Percentiles rank a stretch among this genome's conserved stretches.
Conservation (phyloP, 2,113 vertebrate species). For the Bos indicus region DNA sequence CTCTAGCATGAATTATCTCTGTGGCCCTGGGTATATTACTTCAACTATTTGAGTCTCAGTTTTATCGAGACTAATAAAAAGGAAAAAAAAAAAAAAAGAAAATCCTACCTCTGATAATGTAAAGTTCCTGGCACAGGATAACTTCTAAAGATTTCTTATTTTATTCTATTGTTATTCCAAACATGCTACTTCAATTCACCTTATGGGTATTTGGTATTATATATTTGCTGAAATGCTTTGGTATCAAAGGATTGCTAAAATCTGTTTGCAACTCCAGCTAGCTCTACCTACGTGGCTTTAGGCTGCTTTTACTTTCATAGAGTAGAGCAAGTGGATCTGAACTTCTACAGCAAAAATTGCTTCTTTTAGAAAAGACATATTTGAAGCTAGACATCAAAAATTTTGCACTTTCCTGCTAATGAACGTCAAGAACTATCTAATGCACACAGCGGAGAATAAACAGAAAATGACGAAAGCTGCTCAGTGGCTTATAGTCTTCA, state of each 20-base stretch:
- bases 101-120: not conserved
- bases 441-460: conserved; percentile 91
- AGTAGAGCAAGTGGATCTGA: conserved; percentile 86
- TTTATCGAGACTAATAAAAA: not conserved
- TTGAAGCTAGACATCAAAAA: conserved; percentile 89
- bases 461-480: conserved; percentile 92
- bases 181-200: not conserved
- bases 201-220: conserved; percentile 82
- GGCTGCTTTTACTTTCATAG: not conserved
- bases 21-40: not conserved
- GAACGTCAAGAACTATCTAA: conserved; percentile 89
- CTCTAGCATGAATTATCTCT: not conserved
- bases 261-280: conserved; percentile 90
- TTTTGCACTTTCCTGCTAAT: conserved; percentile 88
- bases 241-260: conserved; percentile 94
- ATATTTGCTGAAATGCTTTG: conserved; percentile 95
- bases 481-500: conserved; percentile 87
- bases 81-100: no score
- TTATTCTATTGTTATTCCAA: not conserved
- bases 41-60: not conserved
- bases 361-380: conserved; percentile 93
- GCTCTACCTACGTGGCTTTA: conserved; percentile 87
- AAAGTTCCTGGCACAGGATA: not conserved
- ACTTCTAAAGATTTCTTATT: not conserved
- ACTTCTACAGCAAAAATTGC: conserved; percentile 97